Percentiles rank a stretch among this genome's conserved stretches.
phyloP scores from a whole-genome alignment of 2,797 vertebrate genomes.

The Malurus splendens region DNA sequence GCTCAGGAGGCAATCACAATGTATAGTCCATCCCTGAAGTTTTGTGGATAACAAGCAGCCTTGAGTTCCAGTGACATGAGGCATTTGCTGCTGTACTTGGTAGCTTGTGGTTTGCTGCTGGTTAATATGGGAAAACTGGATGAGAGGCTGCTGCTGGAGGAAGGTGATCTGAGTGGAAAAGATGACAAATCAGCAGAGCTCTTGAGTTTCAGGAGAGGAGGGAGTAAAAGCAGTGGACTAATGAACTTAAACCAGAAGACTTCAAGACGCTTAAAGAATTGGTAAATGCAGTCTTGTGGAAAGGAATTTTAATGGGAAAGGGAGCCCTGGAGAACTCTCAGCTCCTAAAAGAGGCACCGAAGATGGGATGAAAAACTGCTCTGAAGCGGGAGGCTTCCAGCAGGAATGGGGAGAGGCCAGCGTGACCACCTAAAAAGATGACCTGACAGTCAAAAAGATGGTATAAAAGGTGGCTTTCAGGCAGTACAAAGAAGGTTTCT shows the following conservation, averaged over 20 bases:
- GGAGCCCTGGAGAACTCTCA: not conserved
- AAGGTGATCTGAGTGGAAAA: not conserved
- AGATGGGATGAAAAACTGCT: not conserved
- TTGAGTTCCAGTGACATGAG: not conserved
- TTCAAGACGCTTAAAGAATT: constrained; percentile 20
- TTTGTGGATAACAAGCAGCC: not conserved
- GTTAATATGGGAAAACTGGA: not conserved
- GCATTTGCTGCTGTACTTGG: not conserved
- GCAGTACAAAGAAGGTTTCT: not conserved
- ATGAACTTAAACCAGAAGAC: constrained; percentile 38
- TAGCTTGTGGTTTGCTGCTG: not conserved
- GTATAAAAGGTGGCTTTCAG: not conserved
- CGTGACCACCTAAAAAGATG: not conserved
- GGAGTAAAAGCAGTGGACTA: not conserved
- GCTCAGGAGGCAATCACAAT: not conserved
- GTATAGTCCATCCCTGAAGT: not conserved
- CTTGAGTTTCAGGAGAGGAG: not conserved
- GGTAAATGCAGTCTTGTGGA: constrained; percentile 63
- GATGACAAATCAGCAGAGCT: not conserved
- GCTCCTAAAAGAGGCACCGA: not conserved
- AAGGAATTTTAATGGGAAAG: constrained; percentile 66
- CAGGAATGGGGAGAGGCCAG: not conserved
- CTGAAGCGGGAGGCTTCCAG: not conserved
- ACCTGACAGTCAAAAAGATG: not conserved
- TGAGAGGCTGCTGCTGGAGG: not conserved